Base-by-base conservation (phyloP, 2,888 invertebrate species). In the Aplocera efformata region DNA sequence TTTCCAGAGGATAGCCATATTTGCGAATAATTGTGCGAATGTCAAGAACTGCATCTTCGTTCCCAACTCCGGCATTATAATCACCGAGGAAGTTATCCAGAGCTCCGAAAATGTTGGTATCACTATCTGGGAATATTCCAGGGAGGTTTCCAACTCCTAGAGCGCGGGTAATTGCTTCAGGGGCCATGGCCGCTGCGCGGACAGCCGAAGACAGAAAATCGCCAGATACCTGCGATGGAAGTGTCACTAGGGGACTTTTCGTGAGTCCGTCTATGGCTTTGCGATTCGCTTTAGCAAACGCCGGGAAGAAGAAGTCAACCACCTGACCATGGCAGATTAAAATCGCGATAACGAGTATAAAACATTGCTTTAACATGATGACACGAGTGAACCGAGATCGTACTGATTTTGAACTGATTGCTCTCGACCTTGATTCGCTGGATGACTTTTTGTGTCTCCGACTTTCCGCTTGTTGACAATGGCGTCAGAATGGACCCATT, bases 1-100 rank as follows among this genome's bases (percentile, higher is more conserved):
- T 56, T 46, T 83, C 71, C 10, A 78, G 41, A 0, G 58, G 49
- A 44, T 67, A 66, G 11, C 74, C 73, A 38, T 81, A 79, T 50
- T 81, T 82, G 1, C 29, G 13, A 1, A 75, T 53, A 1, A 83
- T 56, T 0, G 63, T 46, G 3, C 41, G 52, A 6, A 81, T 61
- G 9, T 46, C 51, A 1, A 80, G 42, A 1, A 37, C 26, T 0
- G 63, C 67, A 13, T 83, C 83, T 48, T 77, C 77, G 39, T 74
- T 77, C 1, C 39, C 27, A 2, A 59, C 47, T 5, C 68, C 67
- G 4, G 53, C 42, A 10, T 62, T 50, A 41, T 58, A 72, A 6
- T 70, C 67, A 1, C 47, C 38, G 3, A 67, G 10, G 32, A 72
- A 53, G 7, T 45, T 51, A 23, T 72, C 60, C 1, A 61, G 38